Evolutionary conservation across 2,113 vertebrate genomes (phyloP), one percentile per base, ranked within the genome.

Genomic region (Galeopterus variegatus): DNA sequence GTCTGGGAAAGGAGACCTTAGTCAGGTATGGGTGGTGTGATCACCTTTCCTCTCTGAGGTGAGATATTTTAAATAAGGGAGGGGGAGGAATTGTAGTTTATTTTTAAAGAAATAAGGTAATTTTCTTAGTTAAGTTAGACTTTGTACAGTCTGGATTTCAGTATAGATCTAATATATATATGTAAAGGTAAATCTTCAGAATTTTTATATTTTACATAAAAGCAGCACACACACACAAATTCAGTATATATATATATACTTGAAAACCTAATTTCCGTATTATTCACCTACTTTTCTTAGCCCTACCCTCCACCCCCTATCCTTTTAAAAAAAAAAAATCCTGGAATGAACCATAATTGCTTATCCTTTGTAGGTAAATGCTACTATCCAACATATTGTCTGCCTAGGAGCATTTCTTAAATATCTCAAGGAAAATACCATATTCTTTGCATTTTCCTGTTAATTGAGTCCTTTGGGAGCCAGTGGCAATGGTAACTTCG

Each of bases 401-500:
- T 94, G 64, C 79, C 81, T 93, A 76, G 83, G 48, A 92, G 56
- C 65, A 81, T 80, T 90, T 95, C 90, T 96, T 94, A 92, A 95
- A 77, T 28, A 31, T 87, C 93, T 97, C 70, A 84, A 90, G 94
- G 70, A 92, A 97, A 97, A 96, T 86, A 62, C 8, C 77, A 54
- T 81, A 52, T 93, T 96, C 94, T 92, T 97, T 73, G n/a, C 31
- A 15, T n/a, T 94, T 97, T 94, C 90, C 93, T 90, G 69, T 86
- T 96, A 95, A 91, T 94, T 90, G 90, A 95, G 83, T 95, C 64
- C 64, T 96, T 92, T 94, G 81, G 88, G 75, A 97, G 52, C 76
- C 70, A 50, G 75, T 56, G 67, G 48, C 58, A 92, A 54, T 94
- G 91, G 33, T 84, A 89, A 91, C 83, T 97, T 96, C 58, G 97